Conservation (phyloP, 2,113 vertebrate genomes). For the Pteruthius melanotis region DNA sequence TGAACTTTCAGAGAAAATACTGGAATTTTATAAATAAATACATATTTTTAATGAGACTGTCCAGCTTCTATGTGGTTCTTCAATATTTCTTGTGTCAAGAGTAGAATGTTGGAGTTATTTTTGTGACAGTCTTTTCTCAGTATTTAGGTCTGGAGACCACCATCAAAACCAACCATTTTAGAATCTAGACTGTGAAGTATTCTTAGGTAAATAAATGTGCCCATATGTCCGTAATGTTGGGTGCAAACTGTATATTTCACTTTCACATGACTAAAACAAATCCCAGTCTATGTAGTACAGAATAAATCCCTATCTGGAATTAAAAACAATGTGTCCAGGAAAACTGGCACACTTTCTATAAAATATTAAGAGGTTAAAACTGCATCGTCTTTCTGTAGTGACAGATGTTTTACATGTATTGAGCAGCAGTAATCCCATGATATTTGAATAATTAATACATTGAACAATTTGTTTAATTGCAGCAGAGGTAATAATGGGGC, state of each 20-base stretch:
- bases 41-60: not conserved
- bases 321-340: not conserved
- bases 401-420: not conserved
- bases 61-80: not conserved
- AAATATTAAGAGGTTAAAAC: not conserved
- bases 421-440: not conserved
- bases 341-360: not conserved
- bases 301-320: not conserved
- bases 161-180: not conserved
- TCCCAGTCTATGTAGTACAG: fast-evolving
- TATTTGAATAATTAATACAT: not conserved
- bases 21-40: not conserved
- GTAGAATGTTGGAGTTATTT: not conserved
- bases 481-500: not conserved
- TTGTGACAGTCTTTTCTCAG: not conserved
- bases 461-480: not conserved
- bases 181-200: not conserved
- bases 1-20: not conserved
- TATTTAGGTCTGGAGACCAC: not conserved
- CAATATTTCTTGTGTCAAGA: not conserved
- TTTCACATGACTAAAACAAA: not conserved
- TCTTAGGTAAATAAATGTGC: not conserved
- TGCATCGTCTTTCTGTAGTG: not conserved
- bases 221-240: not conserved
- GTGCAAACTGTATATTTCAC: not conserved